Conservation (phyloP, 2,888 invertebrate genomes). For the Lithophane ornitopus region DNA sequence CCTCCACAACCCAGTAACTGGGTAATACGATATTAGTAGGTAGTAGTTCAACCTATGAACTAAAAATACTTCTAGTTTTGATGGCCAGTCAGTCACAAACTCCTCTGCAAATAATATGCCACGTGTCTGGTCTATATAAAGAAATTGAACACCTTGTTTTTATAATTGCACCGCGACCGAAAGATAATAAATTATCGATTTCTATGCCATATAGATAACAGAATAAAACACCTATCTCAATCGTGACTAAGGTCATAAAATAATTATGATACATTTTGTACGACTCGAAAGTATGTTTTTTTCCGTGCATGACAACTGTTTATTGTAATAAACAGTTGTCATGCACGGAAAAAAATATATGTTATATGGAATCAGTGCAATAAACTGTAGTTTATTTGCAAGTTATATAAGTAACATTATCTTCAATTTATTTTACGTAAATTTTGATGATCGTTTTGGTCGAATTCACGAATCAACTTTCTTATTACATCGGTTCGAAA, state of each 20-base stretch:
- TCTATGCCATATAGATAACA: constrained; percentile 38
- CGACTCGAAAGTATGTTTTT: constrained; percentile 7
- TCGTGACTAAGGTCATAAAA: constrained; percentile 44
- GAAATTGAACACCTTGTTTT: constrained; percentile 28
- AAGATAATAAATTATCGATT: constrained; percentile 42
- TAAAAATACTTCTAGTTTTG: constrained; percentile 35
- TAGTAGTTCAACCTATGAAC: not conserved
- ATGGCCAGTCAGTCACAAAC: constrained; percentile 10
- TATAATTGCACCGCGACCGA: constrained; percentile 27
- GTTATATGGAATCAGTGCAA: too few relatives aligned
- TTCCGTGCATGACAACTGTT: constrained; percentile 40
- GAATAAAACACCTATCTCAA: constrained; percentile 31
- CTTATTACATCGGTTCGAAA: constrained; percentile 60
- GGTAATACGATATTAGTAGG: too few relatives aligned
- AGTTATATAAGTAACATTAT: constrained; percentile 49
- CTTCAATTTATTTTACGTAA: constrained; percentile 53
- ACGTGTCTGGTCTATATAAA: constrained; percentile 25
- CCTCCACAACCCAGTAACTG: too few relatives aligned
- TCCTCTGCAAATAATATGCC: constrained; percentile 1
- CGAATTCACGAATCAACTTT: constrained; percentile 62
- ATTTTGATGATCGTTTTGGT: constrained; percentile 59
- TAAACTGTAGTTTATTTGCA: constrained; percentile 12
- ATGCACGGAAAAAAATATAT: too few relatives aligned
- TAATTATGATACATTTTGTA: not conserved
- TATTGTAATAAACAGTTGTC: too few relatives aligned